phyloP scores from a whole-genome alignment of 2,888 invertebrate genomes.

The Andrena flavipes region DNA sequence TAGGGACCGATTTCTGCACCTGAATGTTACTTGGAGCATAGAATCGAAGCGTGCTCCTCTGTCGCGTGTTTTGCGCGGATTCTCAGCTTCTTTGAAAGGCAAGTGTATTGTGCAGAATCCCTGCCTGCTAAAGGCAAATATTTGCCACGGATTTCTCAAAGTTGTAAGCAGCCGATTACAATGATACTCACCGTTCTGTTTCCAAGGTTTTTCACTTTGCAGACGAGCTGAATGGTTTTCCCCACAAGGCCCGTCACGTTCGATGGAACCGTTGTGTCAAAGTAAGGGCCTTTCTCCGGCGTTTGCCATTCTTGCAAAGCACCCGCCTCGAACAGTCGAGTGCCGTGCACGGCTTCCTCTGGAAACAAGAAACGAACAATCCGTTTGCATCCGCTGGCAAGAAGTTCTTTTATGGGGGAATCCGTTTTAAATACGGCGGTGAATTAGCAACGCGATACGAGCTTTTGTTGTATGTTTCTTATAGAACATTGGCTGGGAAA shows the following conservation, averaged over 20 bases:
- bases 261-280: conserved; percentile 91
- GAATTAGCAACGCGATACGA: neutral
- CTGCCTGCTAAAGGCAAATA: no score
- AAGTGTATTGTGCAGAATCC: no score
- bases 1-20: neutral
- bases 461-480: neutral
- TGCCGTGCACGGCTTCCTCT: conserved; percentile 52
- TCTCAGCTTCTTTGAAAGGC: no score
- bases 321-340: conserved; percentile 86
- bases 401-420: neutral
- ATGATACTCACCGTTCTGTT: conserved; percentile 92
- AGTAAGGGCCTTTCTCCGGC: conserved; percentile 91
- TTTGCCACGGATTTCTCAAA: neutral
- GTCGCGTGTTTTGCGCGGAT: no score
- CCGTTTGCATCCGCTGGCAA: neutral
- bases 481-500: neutral
- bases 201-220: conserved; percentile 94
- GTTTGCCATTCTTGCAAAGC: conserved; percentile 90
- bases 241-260: conserved; percentile 95
- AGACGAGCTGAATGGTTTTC: conserved; percentile 92
- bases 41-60: no score
- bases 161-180: neutral
- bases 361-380: conserved; percentile 28
- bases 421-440: neutral
- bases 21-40: no score